Evolutionary conservation across 2,888 invertebrate species (phyloP).

Genomic region (Drosophila kokeensis): DNA sequence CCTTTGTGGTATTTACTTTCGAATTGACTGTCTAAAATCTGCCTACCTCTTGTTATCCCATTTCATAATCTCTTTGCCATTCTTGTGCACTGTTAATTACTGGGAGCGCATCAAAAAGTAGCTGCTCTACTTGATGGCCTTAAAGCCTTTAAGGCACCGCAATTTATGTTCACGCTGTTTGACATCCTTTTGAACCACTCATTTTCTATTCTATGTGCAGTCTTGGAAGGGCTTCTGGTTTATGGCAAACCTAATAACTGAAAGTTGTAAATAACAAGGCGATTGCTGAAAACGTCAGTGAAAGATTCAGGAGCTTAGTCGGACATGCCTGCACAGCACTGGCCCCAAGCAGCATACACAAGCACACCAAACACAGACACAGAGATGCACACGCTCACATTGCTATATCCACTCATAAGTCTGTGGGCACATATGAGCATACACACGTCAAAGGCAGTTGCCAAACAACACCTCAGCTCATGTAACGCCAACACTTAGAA

Average conservation of each 20-base stretch:
- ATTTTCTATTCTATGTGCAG: constrained; percentile 27
- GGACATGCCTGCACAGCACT: constrained; percentile 13
- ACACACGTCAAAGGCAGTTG: constrained; percentile 75
- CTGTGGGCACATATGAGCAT: constrained; percentile 49
- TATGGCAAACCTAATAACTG: constrained; percentile 62
- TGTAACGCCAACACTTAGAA: constrained; percentile 82
- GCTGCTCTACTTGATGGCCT: constrained; percentile 11
- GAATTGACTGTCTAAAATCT: constrained; percentile 22
- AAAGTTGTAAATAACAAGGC: constrained; percentile 53
- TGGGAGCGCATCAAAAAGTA: constrained; percentile 35
- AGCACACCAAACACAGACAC: constrained; percentile 20
- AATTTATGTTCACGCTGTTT: constrained; percentile 44
- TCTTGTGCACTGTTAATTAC: constrained; percentile 45
- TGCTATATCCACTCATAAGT: constrained; percentile 30
- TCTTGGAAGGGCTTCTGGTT: constrained; percentile 30
- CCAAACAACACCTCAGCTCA: constrained; percentile 69
- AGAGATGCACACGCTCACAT: not conserved
- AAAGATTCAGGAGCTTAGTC: constrained; percentile 38
- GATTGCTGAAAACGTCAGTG: constrained; percentile 38
- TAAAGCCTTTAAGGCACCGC: constrained; percentile 39
- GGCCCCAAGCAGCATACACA: constrained; percentile 22
- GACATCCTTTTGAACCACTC: constrained; percentile 35
- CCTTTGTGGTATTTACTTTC: constrained; percentile 8
- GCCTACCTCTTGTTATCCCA: not conserved
- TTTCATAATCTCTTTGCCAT: constrained; percentile 4